phyloP scores from a whole-genome alignment of 2,888 invertebrate genomes.

The Balanococcus diminutus region DNA sequence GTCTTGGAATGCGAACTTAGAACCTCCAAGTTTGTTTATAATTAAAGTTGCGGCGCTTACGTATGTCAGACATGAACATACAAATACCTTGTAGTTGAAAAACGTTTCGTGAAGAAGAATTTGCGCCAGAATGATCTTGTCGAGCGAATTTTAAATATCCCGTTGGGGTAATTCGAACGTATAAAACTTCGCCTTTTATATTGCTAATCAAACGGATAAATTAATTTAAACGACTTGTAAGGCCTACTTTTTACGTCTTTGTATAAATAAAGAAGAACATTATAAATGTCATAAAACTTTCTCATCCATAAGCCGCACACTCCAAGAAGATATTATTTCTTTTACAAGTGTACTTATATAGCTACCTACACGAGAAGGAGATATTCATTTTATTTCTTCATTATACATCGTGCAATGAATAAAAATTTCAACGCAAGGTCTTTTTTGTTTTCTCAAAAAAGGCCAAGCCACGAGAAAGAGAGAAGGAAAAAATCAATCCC shows the following conservation, averaged over 20 bases:
- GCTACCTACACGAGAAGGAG: too few relatives aligned
- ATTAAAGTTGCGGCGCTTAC: slow-evolving; percentile 34
- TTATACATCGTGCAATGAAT: too few relatives aligned
- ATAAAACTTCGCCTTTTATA: neutral
- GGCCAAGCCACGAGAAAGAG: too few relatives aligned
- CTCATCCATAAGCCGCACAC: too few relatives aligned
- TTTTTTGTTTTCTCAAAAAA: too few relatives aligned
- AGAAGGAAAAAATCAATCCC: neutral
- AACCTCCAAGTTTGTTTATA: slow-evolving; percentile 37
- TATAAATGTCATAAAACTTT: too few relatives aligned
- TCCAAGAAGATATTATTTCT: too few relatives aligned
- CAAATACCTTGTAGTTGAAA: slow-evolving; percentile 28
- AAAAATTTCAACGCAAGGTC: too few relatives aligned
- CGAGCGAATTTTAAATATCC: slow-evolving; percentile 33
- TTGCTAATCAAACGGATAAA: slow-evolving; percentile 18
- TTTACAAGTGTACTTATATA: too few relatives aligned
- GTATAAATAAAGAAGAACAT: neutral
- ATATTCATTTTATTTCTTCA: too few relatives aligned
- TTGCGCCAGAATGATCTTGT: neutral
- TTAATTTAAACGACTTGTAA: slow-evolving; percentile 14
- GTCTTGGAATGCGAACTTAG: neutral
- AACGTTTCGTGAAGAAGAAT: neutral
- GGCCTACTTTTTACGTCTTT: neutral
- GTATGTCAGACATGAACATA: slow-evolving; percentile 38
- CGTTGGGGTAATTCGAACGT: slow-evolving; percentile 33